These are phyloP conservation scores for Listrodromus nycthemerus DNA, from an alignment of 2,888 invertebrate genomes.

Conservation along the genomic window DNA sequence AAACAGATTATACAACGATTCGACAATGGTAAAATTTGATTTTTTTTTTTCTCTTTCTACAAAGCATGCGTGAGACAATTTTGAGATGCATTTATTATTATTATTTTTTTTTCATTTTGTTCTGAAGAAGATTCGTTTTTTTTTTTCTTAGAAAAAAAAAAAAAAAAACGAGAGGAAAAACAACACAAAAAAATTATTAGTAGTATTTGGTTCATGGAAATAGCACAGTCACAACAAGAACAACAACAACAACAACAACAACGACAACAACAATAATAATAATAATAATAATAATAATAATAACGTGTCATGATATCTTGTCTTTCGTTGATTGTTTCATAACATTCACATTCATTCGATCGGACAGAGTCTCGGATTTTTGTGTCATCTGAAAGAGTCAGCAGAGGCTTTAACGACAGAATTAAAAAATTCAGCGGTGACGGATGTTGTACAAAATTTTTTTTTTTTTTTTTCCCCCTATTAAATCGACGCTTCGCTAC, in stretches of 20 bases:
- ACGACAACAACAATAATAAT: conserved; percentile 77
- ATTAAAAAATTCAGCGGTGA: conserved; percentile 41
- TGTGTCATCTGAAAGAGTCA: conserved; percentile 34
- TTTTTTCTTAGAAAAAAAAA: conserved; percentile 11
- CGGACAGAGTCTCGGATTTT: conserved; percentile 39
- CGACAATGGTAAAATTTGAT: conserved; percentile 37
- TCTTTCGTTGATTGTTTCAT: conserved; percentile 51
- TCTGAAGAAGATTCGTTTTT: conserved; percentile 24
- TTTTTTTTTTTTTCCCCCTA: conserved; percentile 9
- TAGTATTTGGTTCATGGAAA: conserved; percentile 71
- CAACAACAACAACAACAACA: conserved; percentile 70
- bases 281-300: conserved; percentile 76
- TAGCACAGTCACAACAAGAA: conserved; percentile 69
- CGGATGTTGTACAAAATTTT: conserved; percentile 26
- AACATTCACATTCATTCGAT: conserved; percentile 68
- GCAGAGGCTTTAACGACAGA: conserved; percentile 23
- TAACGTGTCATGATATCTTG: conserved; percentile 70
- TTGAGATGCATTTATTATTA: conserved; percentile 65
- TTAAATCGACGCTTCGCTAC: conserved; percentile 14
- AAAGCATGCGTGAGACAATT: conserved; percentile 68
- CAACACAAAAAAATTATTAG: conserved; percentile 70
- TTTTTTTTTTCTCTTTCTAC: conserved; percentile 60
- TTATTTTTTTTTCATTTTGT: conserved; percentile 8
- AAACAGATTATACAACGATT: conserved; percentile 69
- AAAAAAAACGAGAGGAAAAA: conserved; percentile 24